Conservation (phyloP, 2,888 invertebrate species). For the Philaethria dido region DNA sequence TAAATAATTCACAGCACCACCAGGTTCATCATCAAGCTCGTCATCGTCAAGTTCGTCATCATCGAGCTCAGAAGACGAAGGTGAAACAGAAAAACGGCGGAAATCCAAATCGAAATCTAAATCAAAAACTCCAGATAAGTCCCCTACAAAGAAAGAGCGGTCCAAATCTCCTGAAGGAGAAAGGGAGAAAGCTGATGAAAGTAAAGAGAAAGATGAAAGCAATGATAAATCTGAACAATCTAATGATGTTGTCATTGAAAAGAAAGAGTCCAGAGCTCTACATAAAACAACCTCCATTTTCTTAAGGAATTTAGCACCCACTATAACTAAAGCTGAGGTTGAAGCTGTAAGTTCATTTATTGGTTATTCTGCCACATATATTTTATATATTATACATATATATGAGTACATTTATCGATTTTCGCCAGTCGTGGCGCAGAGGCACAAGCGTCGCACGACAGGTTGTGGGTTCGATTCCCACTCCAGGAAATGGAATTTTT, state of each 20-base stretch:
- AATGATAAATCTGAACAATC: constrained; percentile 79
- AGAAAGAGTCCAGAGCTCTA: constrained; percentile 86
- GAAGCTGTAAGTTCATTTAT: constrained; percentile 88
- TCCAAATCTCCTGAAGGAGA: constrained; percentile 63
- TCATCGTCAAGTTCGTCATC: constrained; percentile 80
- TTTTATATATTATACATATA: too few relatives aligned
- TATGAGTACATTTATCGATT: too few relatives aligned
- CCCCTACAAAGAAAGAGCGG: constrained; percentile 64
- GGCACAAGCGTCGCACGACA: too few relatives aligned
- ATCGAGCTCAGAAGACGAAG: constrained; percentile 80
- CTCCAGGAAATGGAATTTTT: too few relatives aligned
- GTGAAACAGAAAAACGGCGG: constrained; percentile 62
- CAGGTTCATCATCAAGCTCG: constrained; percentile 79
- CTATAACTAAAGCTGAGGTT: constrained; percentile 98
- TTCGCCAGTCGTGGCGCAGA: too few relatives aligned
- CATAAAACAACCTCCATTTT: constrained; percentile 99
- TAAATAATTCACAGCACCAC: constrained; percentile 61
- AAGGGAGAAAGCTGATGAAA: constrained; percentile 54
- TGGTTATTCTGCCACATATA: neutral
- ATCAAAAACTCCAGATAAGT: constrained; percentile 66
- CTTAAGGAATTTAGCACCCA: constrained; percentile 96
- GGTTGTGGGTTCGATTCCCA: too few relatives aligned
- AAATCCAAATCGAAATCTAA: constrained; percentile 74
- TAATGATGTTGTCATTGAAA: constrained; percentile 74
- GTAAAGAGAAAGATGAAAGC: constrained; percentile 65